A percentile compares a stretch with the other conserved stretches of the same genome.
Conservation (phyloP, 2,797 vertebrate genomes). For the Alauda arvensis region DNA sequence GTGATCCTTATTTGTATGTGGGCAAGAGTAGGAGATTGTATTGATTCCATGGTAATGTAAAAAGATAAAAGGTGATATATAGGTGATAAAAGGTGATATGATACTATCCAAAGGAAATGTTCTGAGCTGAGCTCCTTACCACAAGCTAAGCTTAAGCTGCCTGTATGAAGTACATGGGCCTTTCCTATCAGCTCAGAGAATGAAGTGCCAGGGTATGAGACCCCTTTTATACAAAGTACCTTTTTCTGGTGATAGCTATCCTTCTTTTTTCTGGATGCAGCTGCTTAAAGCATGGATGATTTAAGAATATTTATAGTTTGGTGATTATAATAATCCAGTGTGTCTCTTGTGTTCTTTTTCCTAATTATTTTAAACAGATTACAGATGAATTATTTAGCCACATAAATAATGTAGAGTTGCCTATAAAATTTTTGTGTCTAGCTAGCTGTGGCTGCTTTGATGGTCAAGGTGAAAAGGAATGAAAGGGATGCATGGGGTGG, state of each 20-base stretch:
- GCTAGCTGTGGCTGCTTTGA: not conserved
- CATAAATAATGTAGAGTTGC: not conserved
- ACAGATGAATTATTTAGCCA: not conserved
- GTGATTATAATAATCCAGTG: not conserved
- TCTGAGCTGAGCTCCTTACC: not conserved
- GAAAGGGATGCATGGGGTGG: not conserved
- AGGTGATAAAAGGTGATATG: not conserved
- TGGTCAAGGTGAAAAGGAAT: not conserved
- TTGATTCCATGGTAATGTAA: not conserved
- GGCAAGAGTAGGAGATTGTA: not conserved
- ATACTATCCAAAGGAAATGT: not conserved
- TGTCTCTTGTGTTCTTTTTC: not conserved
- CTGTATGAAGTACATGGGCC: accelerated
- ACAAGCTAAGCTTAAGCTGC: not conserved
- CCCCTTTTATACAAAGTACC: not conserved
- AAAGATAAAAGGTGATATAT: not conserved
- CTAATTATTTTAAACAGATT: not conserved
- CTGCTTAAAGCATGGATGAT: not conserved
- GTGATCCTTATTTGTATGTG: not conserved
- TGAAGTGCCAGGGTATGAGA: not conserved
- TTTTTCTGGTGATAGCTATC: not conserved
- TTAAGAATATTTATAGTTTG: not conserved
- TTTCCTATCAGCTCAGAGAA: not conserved
- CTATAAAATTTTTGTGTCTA: not conserved
- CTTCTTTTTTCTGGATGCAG: not conserved